Evolutionary conservation across 2,797 vertebrate genomes (phyloP).

Genomic region (Scomberomorus guttatus): DNA sequence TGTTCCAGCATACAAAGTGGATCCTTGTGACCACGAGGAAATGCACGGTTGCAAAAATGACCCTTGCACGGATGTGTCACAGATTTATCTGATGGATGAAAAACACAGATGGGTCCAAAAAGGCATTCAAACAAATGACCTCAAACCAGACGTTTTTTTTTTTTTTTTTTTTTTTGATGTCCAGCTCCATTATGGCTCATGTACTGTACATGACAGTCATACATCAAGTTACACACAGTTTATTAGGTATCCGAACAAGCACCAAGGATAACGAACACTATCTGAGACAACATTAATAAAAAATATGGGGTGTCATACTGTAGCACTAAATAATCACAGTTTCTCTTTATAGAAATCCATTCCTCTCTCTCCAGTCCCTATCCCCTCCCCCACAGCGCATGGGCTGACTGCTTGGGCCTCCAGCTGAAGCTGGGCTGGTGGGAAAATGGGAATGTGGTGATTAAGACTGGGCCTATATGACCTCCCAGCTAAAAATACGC

Average conservation of each 20-base stretch:
- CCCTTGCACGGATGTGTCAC: constrained; percentile 18
- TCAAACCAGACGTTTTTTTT: constrained; percentile 19
- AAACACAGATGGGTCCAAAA: constrained; percentile 25
- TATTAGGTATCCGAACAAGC: constrained; percentile 26
- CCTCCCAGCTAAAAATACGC: constrained; percentile 91
- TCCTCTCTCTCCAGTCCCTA: constrained; percentile 32
- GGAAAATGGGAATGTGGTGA: constrained; percentile 87
- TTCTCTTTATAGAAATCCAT: constrained; percentile 51
- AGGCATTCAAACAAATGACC: constrained; percentile 10
- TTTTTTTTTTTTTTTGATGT: constrained; percentile 7
- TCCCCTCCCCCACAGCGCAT: constrained; percentile 55
- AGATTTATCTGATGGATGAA: constrained; percentile 40
- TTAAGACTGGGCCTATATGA: constrained; percentile 88
- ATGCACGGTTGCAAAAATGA: constrained; percentile 39
- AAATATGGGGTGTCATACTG: constrained; percentile 30
- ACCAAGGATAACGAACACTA: constrained; percentile 22
- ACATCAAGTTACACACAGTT: constrained; percentile 10
- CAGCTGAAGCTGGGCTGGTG: constrained; percentile 81
- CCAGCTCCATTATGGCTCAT: constrained; percentile 2
- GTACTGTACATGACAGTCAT: constrained; percentile 2
- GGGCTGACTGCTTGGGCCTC: constrained; percentile 63
- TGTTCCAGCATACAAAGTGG: constrained; percentile 55
- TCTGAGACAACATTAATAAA: constrained; percentile 32
- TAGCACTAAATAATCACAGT: constrained; percentile 43
- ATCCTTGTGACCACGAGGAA: constrained; percentile 51